Conservation (phyloP, 2,888 invertebrate species). For the Polia nebulosa region DNA sequence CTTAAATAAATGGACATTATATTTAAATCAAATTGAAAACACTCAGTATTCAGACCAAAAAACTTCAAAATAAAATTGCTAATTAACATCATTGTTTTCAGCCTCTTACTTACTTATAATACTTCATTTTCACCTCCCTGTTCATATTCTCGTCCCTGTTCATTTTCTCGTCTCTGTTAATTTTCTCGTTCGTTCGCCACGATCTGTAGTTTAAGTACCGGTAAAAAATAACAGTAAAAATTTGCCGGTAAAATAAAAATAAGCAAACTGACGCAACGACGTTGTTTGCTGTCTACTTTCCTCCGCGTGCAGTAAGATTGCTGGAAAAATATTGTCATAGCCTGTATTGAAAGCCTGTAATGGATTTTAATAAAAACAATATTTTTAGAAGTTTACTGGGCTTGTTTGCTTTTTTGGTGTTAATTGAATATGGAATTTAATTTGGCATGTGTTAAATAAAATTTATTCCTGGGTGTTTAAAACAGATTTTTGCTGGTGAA, state of each 20-base stretch:
- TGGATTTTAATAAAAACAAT: no score
- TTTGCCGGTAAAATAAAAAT: slow-evolving; percentile 39
- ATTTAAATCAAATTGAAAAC: background rate
- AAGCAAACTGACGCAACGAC: slow-evolving; percentile 42
- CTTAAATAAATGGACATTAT: no score
- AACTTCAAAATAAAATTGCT: background rate
- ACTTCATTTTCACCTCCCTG: slow-evolving; percentile 58
- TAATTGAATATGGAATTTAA: background rate
- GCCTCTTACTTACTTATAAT: slow-evolving; percentile 27
- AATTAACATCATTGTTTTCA: slow-evolving; percentile 26
- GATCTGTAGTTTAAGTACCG: slow-evolving; percentile 54
- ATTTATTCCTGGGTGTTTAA: background rate
- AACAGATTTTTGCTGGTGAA: background rate
- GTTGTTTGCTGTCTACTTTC: slow-evolving; percentile 60
- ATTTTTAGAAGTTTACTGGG: slow-evolving; percentile 6
- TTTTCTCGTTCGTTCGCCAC: slow-evolving; percentile 54
- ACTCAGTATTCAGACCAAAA: background rate
- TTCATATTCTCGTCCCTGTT: no score
- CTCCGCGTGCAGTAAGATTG: slow-evolving; percentile 46
- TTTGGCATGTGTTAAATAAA: background rate
- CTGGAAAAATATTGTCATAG: slow-evolving; percentile 58
- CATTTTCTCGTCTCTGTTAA: no score
- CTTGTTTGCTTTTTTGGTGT: background rate
- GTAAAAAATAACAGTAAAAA: slow-evolving; percentile 41
- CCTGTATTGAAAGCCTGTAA: no score